phyloP scores from a whole-genome alignment of 2,797 vertebrate genomes.

The Rhabdomys pumilio region DNA sequence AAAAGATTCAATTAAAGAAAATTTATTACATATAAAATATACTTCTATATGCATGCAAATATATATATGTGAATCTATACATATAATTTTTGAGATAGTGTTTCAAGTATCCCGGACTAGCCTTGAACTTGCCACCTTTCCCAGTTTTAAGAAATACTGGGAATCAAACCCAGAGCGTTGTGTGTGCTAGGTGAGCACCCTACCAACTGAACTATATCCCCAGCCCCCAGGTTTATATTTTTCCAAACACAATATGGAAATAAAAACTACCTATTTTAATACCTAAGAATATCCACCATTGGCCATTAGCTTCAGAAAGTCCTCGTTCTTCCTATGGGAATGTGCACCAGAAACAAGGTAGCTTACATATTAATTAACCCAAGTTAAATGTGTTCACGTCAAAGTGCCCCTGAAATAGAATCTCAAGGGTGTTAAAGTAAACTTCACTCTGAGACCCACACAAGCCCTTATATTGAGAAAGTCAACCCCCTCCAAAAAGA shows the following conservation, averaged over 20 bases:
- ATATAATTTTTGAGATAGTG: not conserved
- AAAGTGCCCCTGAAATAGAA: conserved; percentile 55
- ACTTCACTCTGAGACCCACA: conserved; percentile 37
- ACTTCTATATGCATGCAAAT: not conserved
- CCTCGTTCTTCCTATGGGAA: conserved; percentile 30
- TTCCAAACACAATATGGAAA: conserved; percentile 54
- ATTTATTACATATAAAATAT: conserved; percentile 31
- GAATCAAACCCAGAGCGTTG: not conserved
- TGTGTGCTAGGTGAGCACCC: not conserved
- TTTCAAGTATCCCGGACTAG: not conserved
- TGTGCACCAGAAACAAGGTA: conserved; percentile 35
- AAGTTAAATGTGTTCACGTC: conserved; percentile 45
- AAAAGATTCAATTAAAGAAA: not conserved
- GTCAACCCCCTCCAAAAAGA: not conserved
- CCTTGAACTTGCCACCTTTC: not conserved
- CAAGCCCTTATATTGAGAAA: conserved; percentile 29
- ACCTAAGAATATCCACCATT: not conserved
- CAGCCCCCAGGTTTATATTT: not conserved
- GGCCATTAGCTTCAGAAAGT: conserved; percentile 7
- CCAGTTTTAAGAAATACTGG: not conserved
- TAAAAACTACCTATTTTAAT: conserved; percentile 28
- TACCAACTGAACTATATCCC: not conserved
- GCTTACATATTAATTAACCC: not conserved
- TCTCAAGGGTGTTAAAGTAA: not conserved
- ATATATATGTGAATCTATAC: not conserved